Evolutionary conservation across 1,140 invertebrate species (phyloP), one percentile per base, ranked within the genome.

Genomic region (Sminthurinus signatus): DNA sequence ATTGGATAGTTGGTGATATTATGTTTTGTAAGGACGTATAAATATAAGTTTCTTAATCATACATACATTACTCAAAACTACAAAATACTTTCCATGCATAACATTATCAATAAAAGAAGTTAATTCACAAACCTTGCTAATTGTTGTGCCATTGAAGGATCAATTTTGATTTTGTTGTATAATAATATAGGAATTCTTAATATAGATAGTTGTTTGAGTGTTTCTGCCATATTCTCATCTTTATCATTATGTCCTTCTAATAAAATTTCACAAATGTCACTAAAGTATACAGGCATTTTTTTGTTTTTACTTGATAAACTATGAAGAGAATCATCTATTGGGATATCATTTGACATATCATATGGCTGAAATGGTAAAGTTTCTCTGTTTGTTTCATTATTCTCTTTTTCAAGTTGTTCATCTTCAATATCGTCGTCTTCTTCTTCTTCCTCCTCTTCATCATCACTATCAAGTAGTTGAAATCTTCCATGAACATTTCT

Each of bases 391-490:
- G n/a, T n/a, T n/a, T n/a, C n/a, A n/a, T n/a, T n/a, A 29, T 29
- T 51, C 2, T 57, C 57, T 42, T 51, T 21, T 10, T 36, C 60
- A 43, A 10, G 44, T 0, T 43, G 12, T 12, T 17, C n/a, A 10
- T 39, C 31, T 42, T 19, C 43, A 5, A 25, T 27, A 1, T 29
- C 25, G 1, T 36, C 19, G 28, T 63, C 27, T 25, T 65, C 46
- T 8, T 62, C 43, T 48, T 60, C 62, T 27, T 36, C 51, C 19
- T 64, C 58, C 0, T 56, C 63, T 21, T 69, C 67, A 32, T 69
- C 68, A 46, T 69, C 68, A 57, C 68, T 69, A 25, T 69, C 68
- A 23, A 69, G 36, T 12, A 31, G 12, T 3, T 25, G 8, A 54
- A 1, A 68, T 31, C 42, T 42, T 51, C 44, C 15, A 32, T 50